Evolutionary conservation across 2,797 vertebrate genomes (phyloP).

Genomic region (Urocyon cinereoargenteus): DNA sequence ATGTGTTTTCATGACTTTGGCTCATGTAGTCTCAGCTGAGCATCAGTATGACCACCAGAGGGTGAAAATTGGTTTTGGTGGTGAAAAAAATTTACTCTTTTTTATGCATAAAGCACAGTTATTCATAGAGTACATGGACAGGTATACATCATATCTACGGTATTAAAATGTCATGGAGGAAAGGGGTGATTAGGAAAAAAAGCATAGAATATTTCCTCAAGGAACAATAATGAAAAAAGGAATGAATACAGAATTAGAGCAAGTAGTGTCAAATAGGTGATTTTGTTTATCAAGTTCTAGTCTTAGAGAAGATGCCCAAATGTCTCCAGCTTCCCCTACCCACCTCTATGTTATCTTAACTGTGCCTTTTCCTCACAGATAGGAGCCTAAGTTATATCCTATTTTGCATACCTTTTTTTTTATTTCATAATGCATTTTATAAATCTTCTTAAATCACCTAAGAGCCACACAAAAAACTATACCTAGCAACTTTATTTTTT

Average conservation of each 20-base stretch:
- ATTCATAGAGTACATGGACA: not conserved
- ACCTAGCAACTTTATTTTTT: not conserved
- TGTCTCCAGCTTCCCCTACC: not conserved
- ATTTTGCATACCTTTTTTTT: not conserved
- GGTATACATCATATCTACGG: not conserved
- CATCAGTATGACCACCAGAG: not conserved
- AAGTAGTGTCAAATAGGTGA: not conserved
- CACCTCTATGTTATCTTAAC: not conserved
- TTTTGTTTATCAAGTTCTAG: constrained; percentile 15
- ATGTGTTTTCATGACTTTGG: not conserved
- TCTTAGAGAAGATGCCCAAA: not conserved
- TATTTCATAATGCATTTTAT: not conserved
- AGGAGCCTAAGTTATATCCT: not conserved
- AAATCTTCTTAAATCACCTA: not conserved
- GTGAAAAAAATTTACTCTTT: not conserved
- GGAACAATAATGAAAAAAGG: not conserved
- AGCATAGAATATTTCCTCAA: not conserved
- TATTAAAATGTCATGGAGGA: not conserved
- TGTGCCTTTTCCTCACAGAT: not conserved
- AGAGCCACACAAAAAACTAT: not conserved
- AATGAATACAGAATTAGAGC: not conserved
- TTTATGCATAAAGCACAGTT: constrained; percentile 8
- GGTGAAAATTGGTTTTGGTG: not conserved
- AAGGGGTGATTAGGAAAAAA: not conserved
- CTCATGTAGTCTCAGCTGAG: not conserved